Conservation (phyloP, 2,888 invertebrate genomes). For the Agapetus fuscipes region DNA sequence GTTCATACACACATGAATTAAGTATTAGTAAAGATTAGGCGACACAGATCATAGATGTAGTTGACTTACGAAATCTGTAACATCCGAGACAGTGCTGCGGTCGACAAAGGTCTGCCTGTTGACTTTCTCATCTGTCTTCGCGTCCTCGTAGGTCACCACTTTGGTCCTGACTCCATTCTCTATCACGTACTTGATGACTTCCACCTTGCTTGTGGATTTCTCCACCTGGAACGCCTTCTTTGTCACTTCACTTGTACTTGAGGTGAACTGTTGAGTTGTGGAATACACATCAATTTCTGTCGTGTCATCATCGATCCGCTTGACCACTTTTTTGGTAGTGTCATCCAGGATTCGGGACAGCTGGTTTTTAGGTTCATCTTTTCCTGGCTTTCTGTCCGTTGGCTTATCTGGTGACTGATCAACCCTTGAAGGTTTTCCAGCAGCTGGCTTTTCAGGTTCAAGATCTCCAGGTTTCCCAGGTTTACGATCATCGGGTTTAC, state of each 20-base stretch:
- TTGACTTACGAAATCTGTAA: constrained; percentile 43
- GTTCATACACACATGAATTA: no score
- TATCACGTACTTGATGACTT: constrained; percentile 41
- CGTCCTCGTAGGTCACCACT: constrained; percentile 43
- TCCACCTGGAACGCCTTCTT: constrained; percentile 41
- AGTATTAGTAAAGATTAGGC: no score
- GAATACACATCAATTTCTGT: constrained; percentile 14
- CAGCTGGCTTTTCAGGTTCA: constrained; percentile 5
- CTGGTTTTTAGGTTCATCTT: constrained; percentile 11
- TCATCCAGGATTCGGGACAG: constrained; percentile 8
- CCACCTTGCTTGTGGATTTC: constrained; percentile 41
- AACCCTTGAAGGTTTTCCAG: constrained; percentile 5
- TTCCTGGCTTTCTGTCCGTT: constrained; percentile 12
- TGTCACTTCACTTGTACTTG: constrained; percentile 31
- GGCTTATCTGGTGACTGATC: constrained; percentile 6
- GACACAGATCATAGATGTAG: no score
- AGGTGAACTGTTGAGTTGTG: constrained; percentile 24
- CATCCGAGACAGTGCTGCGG: constrained; percentile 39
- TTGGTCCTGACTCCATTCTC: constrained; percentile 42
- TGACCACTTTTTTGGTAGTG: constrained; percentile 5
- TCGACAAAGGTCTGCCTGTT: constrained; percentile 44
- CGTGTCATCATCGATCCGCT: constrained; percentile 11
- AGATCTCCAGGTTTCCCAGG: constrained; percentile 7
- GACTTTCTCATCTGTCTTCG: constrained; percentile 42
- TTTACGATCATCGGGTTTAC: constrained; percentile 14